Evolutionary conservation across 2,113 vertebrate genomes (phyloP).

Genomic region (Tringa solitaria): DNA sequence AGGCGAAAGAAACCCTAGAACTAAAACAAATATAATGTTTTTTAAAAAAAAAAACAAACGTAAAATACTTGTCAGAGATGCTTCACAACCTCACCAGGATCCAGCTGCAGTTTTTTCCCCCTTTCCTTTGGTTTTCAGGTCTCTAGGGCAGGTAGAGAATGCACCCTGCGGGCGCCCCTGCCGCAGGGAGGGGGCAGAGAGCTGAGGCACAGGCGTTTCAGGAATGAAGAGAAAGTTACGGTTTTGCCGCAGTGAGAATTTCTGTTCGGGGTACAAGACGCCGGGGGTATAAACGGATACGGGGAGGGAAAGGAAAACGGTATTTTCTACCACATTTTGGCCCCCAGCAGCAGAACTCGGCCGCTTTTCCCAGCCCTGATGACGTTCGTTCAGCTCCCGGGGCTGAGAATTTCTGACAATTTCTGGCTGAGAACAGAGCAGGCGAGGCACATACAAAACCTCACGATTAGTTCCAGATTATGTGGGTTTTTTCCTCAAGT

Average conservation of each 20-base stretch:
- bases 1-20: background rate
- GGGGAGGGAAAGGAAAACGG: too few relatives aligned
- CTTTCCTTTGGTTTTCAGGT: background rate
- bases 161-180: rapidly evolving
- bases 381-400: too few relatives aligned
- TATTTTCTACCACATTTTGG: too few relatives aligned
- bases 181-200: background rate
- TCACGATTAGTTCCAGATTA: too few relatives aligned
- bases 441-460: background rate
- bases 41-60: background rate
- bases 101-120: background rate
- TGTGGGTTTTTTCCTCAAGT: too few relatives aligned
- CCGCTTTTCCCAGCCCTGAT: too few relatives aligned
- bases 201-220: background rate
- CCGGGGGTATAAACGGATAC: rapidly evolving
- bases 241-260: background rate
- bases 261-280: too few relatives aligned
- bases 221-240: background rate
- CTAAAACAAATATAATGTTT: background rate
- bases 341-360: too few relatives aligned
- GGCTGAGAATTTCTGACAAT: too few relatives aligned
- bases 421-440: too few relatives aligned
- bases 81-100: background rate
- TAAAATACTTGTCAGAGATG: background rate
- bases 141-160: rapidly evolving